A percentile compares a stretch with the other conserved stretches of the same genome.
These are phyloP conservation scores for Sweltsa coloradensis DNA, from an alignment of 1,140 invertebrate species.

Conservation along the genomic window DNA sequence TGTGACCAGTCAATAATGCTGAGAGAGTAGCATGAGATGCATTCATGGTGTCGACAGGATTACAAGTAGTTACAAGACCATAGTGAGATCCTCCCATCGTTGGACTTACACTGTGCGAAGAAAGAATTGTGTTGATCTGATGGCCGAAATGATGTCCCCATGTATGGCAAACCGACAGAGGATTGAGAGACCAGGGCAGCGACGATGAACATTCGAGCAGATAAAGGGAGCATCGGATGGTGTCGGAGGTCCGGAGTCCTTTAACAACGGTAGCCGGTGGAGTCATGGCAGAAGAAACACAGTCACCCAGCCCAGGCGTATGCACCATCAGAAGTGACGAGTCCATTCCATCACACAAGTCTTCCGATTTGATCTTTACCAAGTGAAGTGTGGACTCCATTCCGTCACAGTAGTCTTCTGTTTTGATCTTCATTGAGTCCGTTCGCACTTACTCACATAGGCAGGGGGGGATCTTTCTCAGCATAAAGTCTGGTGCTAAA, in stretches of 20 bases:
- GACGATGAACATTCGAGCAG: conserved; percentile 11
- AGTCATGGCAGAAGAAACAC: conserved; percentile 19
- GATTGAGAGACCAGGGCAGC: conserved; percentile 1
- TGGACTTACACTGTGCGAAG: no score
- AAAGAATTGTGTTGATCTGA: no score
- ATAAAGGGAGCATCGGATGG: conserved; percentile 9
- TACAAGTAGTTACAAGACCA: no score
- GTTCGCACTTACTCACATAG: conserved; percentile 31
- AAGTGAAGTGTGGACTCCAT: neutral
- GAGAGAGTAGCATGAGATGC: neutral
- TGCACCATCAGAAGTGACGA: neutral
- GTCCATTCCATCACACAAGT: neutral
- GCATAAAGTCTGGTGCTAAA: conserved; percentile 55
- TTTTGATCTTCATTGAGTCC: conserved; percentile 15
- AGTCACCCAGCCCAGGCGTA: neutral
- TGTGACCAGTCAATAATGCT: neutral
- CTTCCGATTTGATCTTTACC: neutral
- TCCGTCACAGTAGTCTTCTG: neutral
- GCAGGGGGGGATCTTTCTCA: conserved; percentile 52
- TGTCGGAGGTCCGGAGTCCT: conserved; percentile 19
- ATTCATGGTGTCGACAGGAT: neutral
- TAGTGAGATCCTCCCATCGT: no score
- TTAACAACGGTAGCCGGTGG: conserved; percentile 24
- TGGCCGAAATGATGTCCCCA: neutral
- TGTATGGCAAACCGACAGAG: conserved; percentile 6